phyloP scores from a whole-genome alignment of 2,113 vertebrate genomes.

The Stigmatopora nigra region DNA sequence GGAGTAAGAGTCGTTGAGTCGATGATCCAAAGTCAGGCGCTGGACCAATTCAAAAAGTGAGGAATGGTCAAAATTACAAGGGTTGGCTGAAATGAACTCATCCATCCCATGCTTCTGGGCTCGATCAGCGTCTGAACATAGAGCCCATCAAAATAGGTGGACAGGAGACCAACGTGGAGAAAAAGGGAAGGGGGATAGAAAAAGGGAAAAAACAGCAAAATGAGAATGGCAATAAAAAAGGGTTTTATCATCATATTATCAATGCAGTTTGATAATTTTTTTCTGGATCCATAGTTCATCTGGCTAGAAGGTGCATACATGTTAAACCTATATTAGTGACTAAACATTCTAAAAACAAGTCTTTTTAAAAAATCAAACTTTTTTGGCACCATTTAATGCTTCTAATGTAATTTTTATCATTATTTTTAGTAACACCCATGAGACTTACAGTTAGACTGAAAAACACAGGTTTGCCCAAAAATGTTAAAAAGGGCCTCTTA shows the following conservation, averaged over 20 bases:
- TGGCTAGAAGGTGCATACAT: background rate
- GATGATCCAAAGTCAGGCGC: constrained; percentile 96
- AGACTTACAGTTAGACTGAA: too few relatives aligned
- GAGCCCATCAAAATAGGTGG: background rate
- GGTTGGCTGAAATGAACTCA: constrained; percentile 99
- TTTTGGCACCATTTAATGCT: too few relatives aligned
- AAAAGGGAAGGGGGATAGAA: constrained; percentile 2
- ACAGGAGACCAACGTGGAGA: background rate
- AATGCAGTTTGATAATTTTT: background rate
- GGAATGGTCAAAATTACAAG: constrained; percentile 97
- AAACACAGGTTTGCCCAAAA: too few relatives aligned
- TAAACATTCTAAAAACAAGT: too few relatives aligned
- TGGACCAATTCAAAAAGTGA: constrained; percentile 97
- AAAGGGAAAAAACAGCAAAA: background rate
- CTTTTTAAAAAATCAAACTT: too few relatives aligned
- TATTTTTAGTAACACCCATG: too few relatives aligned
- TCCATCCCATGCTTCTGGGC: constrained; percentile 99
- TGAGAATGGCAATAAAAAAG: too few relatives aligned
- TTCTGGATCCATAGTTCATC: background rate
- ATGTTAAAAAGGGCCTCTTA: background rate
- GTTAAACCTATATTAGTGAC: too few relatives aligned
- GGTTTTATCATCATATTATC: background rate
- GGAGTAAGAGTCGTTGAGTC: constrained; percentile 99
- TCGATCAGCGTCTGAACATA: constrained; percentile 88
- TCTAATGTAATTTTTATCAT: too few relatives aligned